Evolutionary conservation across 2,797 vertebrate species (phyloP).

Genomic region (Sebastes nivosus): DNA sequence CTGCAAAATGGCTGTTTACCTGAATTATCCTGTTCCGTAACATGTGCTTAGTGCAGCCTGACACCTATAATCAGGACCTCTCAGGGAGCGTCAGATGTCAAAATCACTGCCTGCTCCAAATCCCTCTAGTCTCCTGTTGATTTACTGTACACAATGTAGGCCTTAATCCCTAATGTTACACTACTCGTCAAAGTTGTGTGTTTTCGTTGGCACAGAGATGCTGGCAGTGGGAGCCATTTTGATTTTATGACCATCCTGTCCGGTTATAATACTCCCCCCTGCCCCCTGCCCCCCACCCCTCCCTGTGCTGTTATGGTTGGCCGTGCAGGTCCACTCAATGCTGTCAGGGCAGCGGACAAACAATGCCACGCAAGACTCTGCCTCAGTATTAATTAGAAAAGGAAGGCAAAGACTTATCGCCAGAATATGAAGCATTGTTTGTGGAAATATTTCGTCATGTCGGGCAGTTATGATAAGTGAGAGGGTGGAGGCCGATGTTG

Average conservation of each 20-base stretch:
- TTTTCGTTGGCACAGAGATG: slow-evolving; percentile 71
- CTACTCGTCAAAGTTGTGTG: slow-evolving; percentile 37
- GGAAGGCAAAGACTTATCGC: slow-evolving; percentile 52
- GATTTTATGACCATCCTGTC: slow-evolving; percentile 78
- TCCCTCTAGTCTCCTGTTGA: slow-evolving; percentile 68
- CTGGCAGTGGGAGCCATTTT: slow-evolving; percentile 69
- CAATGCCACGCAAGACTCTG: slow-evolving; percentile 52
- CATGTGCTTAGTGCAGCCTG: slow-evolving; percentile 66
- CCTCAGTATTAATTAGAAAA: slow-evolving; percentile 57
- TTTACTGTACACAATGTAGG: slow-evolving; percentile 63
- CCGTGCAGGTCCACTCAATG: slow-evolving; percentile 37
- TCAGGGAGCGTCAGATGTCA: slow-evolving; percentile 56
- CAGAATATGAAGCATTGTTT: slow-evolving; percentile 41
- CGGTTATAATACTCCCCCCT: slow-evolving; percentile 38
- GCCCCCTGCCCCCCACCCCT: neutral
- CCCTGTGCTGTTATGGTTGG: slow-evolving; percentile 69
- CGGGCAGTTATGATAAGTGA: slow-evolving; percentile 16
- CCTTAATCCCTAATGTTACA: slow-evolving; percentile 46
- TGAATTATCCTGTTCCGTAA: slow-evolving; percentile 59
- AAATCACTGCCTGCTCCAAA: slow-evolving; percentile 67
- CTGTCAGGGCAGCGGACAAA: slow-evolving; percentile 41
- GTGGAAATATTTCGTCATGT: slow-evolving; percentile 19
- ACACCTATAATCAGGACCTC: slow-evolving; percentile 74
- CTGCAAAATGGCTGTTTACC: slow-evolving; percentile 73
- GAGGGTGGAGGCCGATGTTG: slow-evolving; percentile 17